Percentiles rank a stretch among this genome's conserved stretches.
Conservation (phyloP, 1,140 invertebrate genomes). For the Drosophila teissieri region DNA sequence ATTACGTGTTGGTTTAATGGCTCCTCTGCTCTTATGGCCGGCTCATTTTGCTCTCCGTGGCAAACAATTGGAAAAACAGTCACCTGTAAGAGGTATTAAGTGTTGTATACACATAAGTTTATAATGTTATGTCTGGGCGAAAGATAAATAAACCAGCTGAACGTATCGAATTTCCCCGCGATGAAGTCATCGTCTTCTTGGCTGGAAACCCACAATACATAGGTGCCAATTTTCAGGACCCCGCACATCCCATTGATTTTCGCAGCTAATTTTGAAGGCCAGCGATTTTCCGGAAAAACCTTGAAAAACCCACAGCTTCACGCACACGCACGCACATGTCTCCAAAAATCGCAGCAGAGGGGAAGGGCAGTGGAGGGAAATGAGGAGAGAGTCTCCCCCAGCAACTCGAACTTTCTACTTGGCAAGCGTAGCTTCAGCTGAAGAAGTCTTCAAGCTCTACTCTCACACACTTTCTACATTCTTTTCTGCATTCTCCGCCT, state of each 20-base stretch:
- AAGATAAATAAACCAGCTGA: conserved; percentile 19
- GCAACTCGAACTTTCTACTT: conserved; percentile 48
- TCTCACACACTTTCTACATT: conserved; percentile 10
- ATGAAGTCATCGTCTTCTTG: conserved; percentile 35
- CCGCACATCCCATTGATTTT: conserved; percentile 34
- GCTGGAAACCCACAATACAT: not conserved
- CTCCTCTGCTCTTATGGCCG: conserved; percentile 34
- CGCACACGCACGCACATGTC: conserved; percentile 55
- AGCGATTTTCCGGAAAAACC: conserved; percentile 53
- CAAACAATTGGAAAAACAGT: conserved; percentile 18
- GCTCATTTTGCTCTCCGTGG: conserved; percentile 29
- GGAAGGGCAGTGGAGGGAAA: not conserved
- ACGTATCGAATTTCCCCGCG: conserved; percentile 21
- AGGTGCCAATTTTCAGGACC: not conserved
- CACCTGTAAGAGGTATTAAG: conserved; percentile 9
- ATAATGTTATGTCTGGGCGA: conserved; percentile 28
- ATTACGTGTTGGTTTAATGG: conserved; percentile 1
- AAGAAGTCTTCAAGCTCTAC: not conserved
- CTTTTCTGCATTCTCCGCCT: not conserved
- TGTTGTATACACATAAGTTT: conserved; percentile 17
- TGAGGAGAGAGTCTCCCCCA: conserved; percentile 32
- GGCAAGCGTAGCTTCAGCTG: conserved; percentile 9
- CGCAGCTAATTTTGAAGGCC: conserved; percentile 39
- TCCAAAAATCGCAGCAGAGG: not conserved
- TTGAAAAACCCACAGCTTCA: conserved; percentile 61